Evolutionary conservation across 2,888 invertebrate genomes (phyloP).

Genomic region (Bombyx huttoni): DNA sequence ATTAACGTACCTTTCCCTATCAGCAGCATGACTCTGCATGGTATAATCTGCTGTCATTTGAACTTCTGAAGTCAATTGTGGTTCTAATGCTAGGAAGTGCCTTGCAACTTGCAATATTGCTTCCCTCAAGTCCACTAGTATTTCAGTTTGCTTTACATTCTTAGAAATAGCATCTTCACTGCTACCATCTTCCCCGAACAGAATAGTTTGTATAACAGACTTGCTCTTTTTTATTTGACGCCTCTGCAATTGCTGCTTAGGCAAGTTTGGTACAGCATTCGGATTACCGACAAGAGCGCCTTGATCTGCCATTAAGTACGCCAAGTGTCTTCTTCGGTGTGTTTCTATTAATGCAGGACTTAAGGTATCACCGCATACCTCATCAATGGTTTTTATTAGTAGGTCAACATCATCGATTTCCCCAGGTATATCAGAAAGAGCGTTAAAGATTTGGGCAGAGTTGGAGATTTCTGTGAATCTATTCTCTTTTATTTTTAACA

Average conservation of each 20-base stretch:
- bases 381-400: constrained; percentile 80
- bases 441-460: constrained; percentile 98
- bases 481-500: constrained; percentile 86
- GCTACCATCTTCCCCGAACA: constrained; percentile 85
- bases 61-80: constrained; percentile 84
- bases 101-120: constrained; percentile 92
- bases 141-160: constrained; percentile 98
- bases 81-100: constrained; percentile 95
- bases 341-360: constrained; percentile 90
- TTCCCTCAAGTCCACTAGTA: constrained; percentile 97
- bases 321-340: constrained; percentile 91
- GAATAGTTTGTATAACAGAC: constrained; percentile 89
- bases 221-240: constrained; percentile 92
- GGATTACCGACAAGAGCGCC: constrained; percentile 94
- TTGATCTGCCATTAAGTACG: constrained; percentile 97
- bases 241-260: constrained; percentile 90
- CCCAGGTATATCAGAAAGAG: constrained; percentile 95
- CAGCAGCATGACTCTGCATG: constrained; percentile 94
- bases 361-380: constrained; percentile 84
- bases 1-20: constrained; percentile 95
- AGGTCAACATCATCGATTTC: constrained; percentile 93
- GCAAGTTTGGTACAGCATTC: constrained; percentile 89
- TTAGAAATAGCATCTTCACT: constrained; percentile 92
- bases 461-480: constrained; percentile 90
- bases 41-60: constrained; percentile 92